Base-by-base conservation (phyloP, 2,797 vertebrate species). In the Sciaenops ocellatus region DNA sequence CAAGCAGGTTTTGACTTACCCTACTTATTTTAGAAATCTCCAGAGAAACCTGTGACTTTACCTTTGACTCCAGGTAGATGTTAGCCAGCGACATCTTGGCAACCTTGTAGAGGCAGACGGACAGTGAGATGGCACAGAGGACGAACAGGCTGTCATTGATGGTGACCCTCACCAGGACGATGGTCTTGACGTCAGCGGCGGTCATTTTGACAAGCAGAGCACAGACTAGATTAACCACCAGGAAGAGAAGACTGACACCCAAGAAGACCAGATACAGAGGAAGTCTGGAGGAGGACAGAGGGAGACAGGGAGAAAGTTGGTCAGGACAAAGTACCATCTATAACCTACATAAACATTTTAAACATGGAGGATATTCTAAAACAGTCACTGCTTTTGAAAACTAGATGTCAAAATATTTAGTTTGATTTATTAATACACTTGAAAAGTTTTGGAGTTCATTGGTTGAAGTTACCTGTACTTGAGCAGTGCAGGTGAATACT, bases 31-130 rank as follows among this genome's bases (percentile, higher is more conserved):
- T 17, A 56, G 54, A n/a, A 50, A 50, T 50, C 48, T 50, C 18
- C 28, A 55, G 16, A 20, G 16, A 26, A 26, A 62, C 24, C 3
- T 7, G 0, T 9, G 46, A 54, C 62, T 87, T 87, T 89, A 98
- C 98, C 97, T 98, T 98, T 26, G 97, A 97, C 89, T 98, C 97
- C 95, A 99, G 93, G 94, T 98, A 98, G 87, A 98, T 96, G 94
- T 96, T 98, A 88, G 97, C 97, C 88, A 97, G 93, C 38, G 97
- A 97, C 97, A 98, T 98, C 95, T 97, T 98, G 74, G 97, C 96
- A 69, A 99, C 97, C 90, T 97, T 98, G 94, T 97, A 98, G 87
- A 99, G 97, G 89, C 97, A 98, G 91, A 98, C 38, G 63, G 97
- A 96, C 71, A 99, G 96, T 0, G 96, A 97, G 84, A 97, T 76